Evolutionary conservation across 2,888 invertebrate genomes (phyloP), one percentile per base, ranked within the genome.

Genomic region (Polietes domitor): DNA sequence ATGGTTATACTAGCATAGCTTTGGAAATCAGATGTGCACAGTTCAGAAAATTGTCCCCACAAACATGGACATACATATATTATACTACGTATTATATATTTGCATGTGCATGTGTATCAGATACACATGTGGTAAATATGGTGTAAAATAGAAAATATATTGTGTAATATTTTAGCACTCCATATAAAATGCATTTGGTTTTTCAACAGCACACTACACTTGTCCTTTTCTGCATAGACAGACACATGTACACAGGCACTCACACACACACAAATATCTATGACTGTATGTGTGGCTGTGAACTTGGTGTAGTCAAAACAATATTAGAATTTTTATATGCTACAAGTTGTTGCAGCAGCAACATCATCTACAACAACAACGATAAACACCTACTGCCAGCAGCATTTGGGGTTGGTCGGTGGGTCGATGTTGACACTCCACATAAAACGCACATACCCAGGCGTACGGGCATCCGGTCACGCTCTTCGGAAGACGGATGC

Each of bases 131-230:
- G 79, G 65, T 55, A 55, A 58, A 43, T 77, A 73, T 63, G 61
- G 73, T 74, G 74, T 53, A 83, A 73, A 77, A 77, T 80, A 19
- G 1, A 43, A 26, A 58, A 50, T 58, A 74, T 78, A 78, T 82
- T 82, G 78, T 78, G 78, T 65, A 78, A 82, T 78, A 78, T 77
- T 70, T 72, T 71, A 71, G 53, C 55, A 71, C 47, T 75, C 74
- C 75, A 78, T 75, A 82, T 72, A 72, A 72, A 78, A 78, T n/a
- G 47, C 47, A 73, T 73, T 82, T 55, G 58, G 72, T 55, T 74
- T 53, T 70, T 70, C 77, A 61, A 43, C 50, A 50, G 50, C 24
- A 63, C 2, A 12, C 19, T 5, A n/a, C 26, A 28, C 9, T 70
- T 17, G 1, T 28, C 15, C 15, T n/a, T 41, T 6, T 12, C 2